Base-by-base conservation (phyloP, 1,140 invertebrate genomes). In the Hycleus cichorii region DNA sequence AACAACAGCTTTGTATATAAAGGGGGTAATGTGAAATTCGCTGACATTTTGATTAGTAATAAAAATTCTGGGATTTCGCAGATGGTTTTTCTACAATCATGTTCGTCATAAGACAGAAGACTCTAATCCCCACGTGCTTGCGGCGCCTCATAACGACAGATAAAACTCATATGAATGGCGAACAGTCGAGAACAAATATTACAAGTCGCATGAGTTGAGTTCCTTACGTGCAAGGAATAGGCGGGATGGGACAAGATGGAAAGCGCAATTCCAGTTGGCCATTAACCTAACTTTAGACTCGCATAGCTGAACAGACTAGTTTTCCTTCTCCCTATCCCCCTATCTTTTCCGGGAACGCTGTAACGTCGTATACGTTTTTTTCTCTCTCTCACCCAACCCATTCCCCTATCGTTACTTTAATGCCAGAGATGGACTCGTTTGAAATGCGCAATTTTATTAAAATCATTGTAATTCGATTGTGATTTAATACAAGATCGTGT, bases 191-290 rank as follows among this genome's bases (percentile, higher is more conserved):
- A 71, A 69, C 67, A 71, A 70, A 71, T 69, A 71, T 69, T 69
- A 69, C 66, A 67, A 69, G 69, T 71, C 68, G 69, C 69, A 69
- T 71, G 69, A 71, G 69, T 71, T 71, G 69, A 69, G 69, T 70
- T 70, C 61, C 70, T 72, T 72, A 72, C 69, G 70, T 72, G 70
- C 69, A 64, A 64, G 68, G 66, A 70, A 71, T 72, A 65, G 66
- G 70, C 67, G 67, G 68, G 69, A 68, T 65, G 66, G 63, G 62
- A 64, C 70, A 72, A 72, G 70, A 72, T 69, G 70, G 68, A 72
- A 69, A 72, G 69, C 67, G 67, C 69, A 69, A 72, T 72, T 72
- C 59, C 68, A 66, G 58, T 64, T 56, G 58, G 64, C 70, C 70
- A 69, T 72, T 72, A 72, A 70, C 69, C 70, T 66, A 70, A 71